These are phyloP conservation scores for Limonius californicus DNA, from an alignment of 1,140 invertebrate genomes.

Conservation along the genomic window DNA sequence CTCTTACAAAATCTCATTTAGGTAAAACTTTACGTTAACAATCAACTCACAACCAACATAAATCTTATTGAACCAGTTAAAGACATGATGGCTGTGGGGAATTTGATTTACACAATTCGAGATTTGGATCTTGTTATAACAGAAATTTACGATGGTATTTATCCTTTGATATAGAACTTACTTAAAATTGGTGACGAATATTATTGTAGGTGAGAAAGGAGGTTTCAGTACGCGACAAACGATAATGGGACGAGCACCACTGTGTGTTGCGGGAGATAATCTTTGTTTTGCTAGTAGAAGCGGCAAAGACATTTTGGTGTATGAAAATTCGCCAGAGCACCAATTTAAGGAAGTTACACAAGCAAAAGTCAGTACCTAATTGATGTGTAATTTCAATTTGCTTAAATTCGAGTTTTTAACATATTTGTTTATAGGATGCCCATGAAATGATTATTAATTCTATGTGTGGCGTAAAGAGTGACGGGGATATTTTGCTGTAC, in stretches of 20 bases:
- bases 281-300: slow-evolving; percentile 41
- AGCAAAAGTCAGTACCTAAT: slow-evolving; percentile 13
- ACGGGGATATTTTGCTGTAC: slow-evolving; percentile 40
- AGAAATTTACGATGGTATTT: slow-evolving; percentile 30
- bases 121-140: slow-evolving; percentile 49
- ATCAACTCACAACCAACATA: not conserved
- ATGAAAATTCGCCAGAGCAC: slow-evolving; percentile 36
- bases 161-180: too few species aligned
- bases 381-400: too few species aligned
- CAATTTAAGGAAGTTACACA: slow-evolving; percentile 40
- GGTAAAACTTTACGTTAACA: not conserved
- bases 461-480: slow-evolving; percentile 34
- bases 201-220: not conserved
- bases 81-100: slow-evolving; percentile 45
- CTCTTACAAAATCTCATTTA: too few species aligned
- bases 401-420: too few species aligned
- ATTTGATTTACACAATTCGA: slow-evolving; percentile 47
- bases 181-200: too few species aligned
- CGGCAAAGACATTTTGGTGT: slow-evolving; percentile 43
- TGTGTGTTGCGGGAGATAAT: slow-evolving; percentile 39
- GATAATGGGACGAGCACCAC: slow-evolving; percentile 43
- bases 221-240: slow-evolving; percentile 16
- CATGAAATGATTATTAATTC: slow-evolving; percentile 50
- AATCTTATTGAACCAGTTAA: slow-evolving; percentile 49
- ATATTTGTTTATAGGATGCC: slow-evolving; percentile 33